Conservation (phyloP, 35 echinoderm and acorn worm genomes). For the Apostichopus japonicus region DNA sequence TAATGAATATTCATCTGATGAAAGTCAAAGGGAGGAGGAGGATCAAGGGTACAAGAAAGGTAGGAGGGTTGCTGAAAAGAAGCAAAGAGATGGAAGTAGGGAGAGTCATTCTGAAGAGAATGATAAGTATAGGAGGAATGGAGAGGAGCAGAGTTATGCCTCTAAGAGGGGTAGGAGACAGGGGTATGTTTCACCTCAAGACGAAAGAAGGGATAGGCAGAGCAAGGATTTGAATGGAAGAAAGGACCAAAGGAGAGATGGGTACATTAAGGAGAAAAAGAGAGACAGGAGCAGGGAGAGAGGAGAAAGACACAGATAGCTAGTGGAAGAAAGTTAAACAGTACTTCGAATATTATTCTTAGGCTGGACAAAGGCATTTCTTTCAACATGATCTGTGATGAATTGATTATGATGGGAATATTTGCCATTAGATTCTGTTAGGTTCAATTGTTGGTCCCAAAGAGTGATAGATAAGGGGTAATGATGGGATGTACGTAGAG, state of each 20-base stretch:
- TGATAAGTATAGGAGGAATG: neutral
- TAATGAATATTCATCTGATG: constrained; percentile 6
- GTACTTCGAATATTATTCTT: too few relatives aligned
- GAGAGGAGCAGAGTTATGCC: too few relatives aligned
- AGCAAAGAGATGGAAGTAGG: neutral
- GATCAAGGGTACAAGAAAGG: neutral
- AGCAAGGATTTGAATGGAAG: constrained; percentile 1
- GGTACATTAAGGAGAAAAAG: neutral
- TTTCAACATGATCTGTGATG: too few relatives aligned
- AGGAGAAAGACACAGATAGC: constrained; percentile 17
- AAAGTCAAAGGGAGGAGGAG: neutral
- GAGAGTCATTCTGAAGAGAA: constrained; percentile 29
- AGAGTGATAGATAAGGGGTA: too few relatives aligned
- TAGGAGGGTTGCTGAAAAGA: neutral
- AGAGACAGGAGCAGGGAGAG: constrained; percentile 40
- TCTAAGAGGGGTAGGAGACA: constrained; percentile 37
- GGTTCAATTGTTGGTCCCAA: too few relatives aligned
- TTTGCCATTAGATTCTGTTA: too few relatives aligned
- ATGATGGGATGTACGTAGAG: too few relatives aligned
- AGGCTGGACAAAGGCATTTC: too few relatives aligned
- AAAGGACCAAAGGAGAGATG: neutral
- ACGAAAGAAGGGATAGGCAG: constrained; percentile 17
- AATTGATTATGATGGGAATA: too few relatives aligned
- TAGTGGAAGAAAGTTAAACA: too few relatives aligned
- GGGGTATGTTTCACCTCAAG: constrained; percentile 10